Conservation (phyloP, 2,113 vertebrate species). For the Physeter macrocephalus region DNA sequence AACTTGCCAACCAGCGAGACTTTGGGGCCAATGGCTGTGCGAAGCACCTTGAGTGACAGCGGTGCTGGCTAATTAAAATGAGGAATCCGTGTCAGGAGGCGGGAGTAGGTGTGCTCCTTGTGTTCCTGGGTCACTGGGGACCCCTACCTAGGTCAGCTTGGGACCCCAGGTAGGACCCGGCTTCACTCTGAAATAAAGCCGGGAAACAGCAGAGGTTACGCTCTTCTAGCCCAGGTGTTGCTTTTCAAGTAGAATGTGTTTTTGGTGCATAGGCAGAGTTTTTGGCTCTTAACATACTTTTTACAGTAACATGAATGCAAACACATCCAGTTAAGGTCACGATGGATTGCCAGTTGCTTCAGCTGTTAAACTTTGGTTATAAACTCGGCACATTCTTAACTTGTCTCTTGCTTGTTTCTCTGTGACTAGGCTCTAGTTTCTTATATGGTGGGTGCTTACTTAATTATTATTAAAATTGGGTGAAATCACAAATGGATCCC, state of each 20-base stretch:
- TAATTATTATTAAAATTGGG: not conserved
- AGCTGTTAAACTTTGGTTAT: not conserved
- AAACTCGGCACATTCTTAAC: not conserved
- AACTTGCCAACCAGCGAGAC: constrained; percentile 45
- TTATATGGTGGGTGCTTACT: not conserved
- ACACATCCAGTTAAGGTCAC: not conserved
- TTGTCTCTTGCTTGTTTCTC: not conserved
- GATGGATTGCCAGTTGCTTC: not conserved
- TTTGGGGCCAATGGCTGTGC: not conserved
- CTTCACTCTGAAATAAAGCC: rapidly evolving
- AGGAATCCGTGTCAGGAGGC: not conserved
- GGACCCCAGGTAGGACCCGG: not conserved
- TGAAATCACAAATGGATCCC: not conserved
- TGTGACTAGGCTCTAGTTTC: not conserved
- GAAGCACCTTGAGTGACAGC: constrained; percentile 29
- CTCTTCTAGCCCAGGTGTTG: not conserved
- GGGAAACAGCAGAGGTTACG: not conserved
- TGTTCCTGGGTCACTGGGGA: constrained; percentile 34
- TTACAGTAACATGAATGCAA: not conserved
- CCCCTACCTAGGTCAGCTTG: not conserved
- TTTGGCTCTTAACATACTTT: not conserved
- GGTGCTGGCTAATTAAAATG: not conserved
- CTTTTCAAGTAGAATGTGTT: not conserved
- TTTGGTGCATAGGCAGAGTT: not conserved
- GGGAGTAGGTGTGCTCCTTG: not conserved